Conservation (phyloP, 1,140 invertebrate genomes). For the Calliopsis andreniformis region DNA sequence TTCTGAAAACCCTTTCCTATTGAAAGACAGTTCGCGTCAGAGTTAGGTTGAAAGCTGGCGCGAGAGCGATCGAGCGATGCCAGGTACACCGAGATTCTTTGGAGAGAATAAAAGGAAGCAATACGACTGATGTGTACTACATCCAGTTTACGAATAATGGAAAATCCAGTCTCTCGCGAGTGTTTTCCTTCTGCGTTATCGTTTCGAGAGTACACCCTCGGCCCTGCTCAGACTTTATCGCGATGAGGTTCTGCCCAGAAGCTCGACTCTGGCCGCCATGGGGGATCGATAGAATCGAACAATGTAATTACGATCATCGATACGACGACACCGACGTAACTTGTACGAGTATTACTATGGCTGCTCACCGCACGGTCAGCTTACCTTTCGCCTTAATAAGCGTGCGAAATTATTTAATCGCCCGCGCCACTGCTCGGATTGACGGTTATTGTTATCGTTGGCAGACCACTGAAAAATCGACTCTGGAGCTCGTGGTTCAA, state of each 20-base stretch:
- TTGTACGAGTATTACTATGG: slow-evolving; percentile 26
- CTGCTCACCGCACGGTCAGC: not conserved
- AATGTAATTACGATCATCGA: slow-evolving; percentile 3
- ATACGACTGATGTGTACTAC: slow-evolving; percentile 36
- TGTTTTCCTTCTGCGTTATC: slow-evolving; percentile 5
- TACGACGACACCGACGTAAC: not conserved
- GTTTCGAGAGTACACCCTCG: not conserved
- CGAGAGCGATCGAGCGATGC: slow-evolving; percentile 34
- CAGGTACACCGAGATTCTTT: not conserved
- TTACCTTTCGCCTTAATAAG: slow-evolving; percentile 15
- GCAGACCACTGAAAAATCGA: not conserved
- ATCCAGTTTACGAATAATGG: slow-evolving; percentile 39
- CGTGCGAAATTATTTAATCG: not conserved
- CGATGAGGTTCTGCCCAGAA: slow-evolving; percentile 6
- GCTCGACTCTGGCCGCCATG: too few relatives aligned
- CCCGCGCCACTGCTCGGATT: not conserved
- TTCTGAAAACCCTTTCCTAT: slow-evolving; percentile 36
- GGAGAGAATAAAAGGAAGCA: slow-evolving; percentile 11
- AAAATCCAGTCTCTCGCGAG: slow-evolving; percentile 5
- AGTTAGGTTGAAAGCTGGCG: slow-evolving; percentile 10
- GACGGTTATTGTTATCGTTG: not conserved
- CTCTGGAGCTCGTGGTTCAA: too few relatives aligned
- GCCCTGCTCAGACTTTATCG: slow-evolving; percentile 7
- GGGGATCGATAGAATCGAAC: slow-evolving; percentile 9
- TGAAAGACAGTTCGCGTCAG: slow-evolving; percentile 30